phyloP scores from a whole-genome alignment of 2,113 vertebrate genomes.

The Embiotoca jacksoni region DNA sequence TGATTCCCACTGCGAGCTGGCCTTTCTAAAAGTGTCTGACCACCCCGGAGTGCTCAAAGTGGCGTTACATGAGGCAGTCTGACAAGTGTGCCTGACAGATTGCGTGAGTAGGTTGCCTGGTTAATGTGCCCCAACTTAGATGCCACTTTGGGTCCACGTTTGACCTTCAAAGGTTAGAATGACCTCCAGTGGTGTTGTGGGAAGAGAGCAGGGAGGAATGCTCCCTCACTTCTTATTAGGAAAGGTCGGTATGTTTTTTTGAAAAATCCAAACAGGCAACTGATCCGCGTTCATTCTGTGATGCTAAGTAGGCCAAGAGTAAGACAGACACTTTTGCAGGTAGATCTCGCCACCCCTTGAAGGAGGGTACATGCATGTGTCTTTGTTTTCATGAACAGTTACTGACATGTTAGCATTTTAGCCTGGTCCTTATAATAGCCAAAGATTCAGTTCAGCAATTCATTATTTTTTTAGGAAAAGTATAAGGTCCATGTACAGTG shows the following conservation, averaged over 20 bases:
- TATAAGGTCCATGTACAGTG: no score
- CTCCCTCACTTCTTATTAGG: constrained; percentile 35
- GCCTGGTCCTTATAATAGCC: not conserved
- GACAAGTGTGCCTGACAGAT: constrained; percentile 50
- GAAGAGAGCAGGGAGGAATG: not conserved
- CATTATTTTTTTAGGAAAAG: not conserved
- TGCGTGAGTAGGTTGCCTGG: constrained; percentile 46
- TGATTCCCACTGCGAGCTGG: constrained; percentile 58
- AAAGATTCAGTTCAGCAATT: not conserved
- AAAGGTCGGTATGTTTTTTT: constrained; percentile 67
- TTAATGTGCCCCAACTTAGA: constrained; percentile 50
- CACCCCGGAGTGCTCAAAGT: constrained; percentile 45
- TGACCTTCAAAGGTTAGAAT: constrained; percentile 77
- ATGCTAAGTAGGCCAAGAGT: not conserved
- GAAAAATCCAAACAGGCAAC: constrained; percentile 6
- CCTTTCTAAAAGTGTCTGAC: constrained; percentile 64
- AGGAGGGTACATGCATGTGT: no score
- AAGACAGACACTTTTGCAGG: not conserved
- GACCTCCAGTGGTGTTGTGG: constrained; percentile 58
- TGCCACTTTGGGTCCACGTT: constrained; percentile 52
- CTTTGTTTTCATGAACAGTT: not conserved
- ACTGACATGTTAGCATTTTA: no score
- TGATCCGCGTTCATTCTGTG: not conserved
- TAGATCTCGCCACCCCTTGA: not conserved
- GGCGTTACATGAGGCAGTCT: constrained; percentile 49